Conservation (phyloP, 2,113 vertebrate genomes). For the Pantherophis guttatus region DNA sequence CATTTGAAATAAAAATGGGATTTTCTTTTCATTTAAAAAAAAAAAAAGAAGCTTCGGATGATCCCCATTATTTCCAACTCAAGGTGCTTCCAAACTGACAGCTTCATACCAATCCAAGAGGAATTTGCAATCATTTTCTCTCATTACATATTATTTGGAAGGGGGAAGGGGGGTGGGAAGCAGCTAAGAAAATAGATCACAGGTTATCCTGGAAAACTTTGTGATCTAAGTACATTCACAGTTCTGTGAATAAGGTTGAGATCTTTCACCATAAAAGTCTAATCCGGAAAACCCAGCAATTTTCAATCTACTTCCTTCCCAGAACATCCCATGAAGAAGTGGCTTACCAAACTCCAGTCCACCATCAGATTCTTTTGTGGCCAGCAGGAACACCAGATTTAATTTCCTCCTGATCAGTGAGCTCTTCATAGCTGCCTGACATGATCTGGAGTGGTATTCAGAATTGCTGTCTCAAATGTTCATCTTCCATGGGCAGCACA, state of each 20-base stretch:
- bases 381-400: background rate
- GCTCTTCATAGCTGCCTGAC: background rate
- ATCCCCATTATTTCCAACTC: background rate
- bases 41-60: background rate
- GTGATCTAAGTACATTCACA: background rate
- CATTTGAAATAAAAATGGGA: background rate
- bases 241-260: background rate
- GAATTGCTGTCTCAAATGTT: background rate
- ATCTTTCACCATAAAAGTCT: background rate
- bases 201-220: background rate
- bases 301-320: background rate
- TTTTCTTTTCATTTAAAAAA: background rate
- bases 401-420: background rate
- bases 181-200: background rate
- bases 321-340: background rate
- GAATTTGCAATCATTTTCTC: background rate
- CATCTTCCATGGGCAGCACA: rapidly evolving
- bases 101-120: background rate
- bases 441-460: rapidly evolving
- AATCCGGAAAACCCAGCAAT: background rate
- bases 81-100: background rate
- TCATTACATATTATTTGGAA: background rate
- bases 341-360: background rate
- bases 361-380: background rate
- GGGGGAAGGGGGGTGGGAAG: background rate